Evolutionary conservation across 2,797 vertebrate species (phyloP), one percentile per base, ranked within the genome.

Genomic region (Cuculus canorus): DNA sequence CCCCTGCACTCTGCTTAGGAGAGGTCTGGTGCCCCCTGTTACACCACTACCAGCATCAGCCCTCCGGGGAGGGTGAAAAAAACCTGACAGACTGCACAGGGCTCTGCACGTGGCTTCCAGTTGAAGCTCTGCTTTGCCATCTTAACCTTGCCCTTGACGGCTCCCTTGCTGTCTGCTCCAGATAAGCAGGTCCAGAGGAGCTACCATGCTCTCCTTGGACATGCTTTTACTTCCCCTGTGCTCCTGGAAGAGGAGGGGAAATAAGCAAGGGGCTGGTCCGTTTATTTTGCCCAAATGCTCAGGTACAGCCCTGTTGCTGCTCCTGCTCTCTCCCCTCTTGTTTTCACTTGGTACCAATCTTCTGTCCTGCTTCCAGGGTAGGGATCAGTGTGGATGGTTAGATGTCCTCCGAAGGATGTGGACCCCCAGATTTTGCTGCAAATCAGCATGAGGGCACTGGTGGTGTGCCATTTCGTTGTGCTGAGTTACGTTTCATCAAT

Each of bases 21-120:
- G 73, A 33, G n/a, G 5, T 33, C 54, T 65, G 59, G 9, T 30
- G 66, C 17, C 88, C 48, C 60, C 35, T 2, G 1, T 48, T 66
- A 17, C 28, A 17, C 35, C 35, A 32, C 35, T 50, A 24, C 32
- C 24, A 13, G 18, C 1, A 1, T 18, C 35, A 50, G 19, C n/a
- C 80, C 33, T 45, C 3, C 0, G 32, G 41, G 13, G 11, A 0
- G 2, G 0, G 17, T 70, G 37, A 57, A 13, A 70, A 78, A 52
- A 78, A 35, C 61, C 75, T 81, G 52, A 17, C n/a, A 61, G 76
- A 19, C 39, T 37, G 53, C 32, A 13, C 56, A 43, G 56, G 47
- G 47, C 56, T 80, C 88, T 50, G 48, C 50, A 4, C 27, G 70
- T 39, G 32, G 30, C 27, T 85, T 75, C 57, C 48, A 85, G 61